A percentile compares a stretch with the other conserved stretches of the same genome.
These are phyloP conservation scores for Entomobrya proxima DNA, from an alignment of 2,888 invertebrate species.

Conservation along the genomic window DNA sequence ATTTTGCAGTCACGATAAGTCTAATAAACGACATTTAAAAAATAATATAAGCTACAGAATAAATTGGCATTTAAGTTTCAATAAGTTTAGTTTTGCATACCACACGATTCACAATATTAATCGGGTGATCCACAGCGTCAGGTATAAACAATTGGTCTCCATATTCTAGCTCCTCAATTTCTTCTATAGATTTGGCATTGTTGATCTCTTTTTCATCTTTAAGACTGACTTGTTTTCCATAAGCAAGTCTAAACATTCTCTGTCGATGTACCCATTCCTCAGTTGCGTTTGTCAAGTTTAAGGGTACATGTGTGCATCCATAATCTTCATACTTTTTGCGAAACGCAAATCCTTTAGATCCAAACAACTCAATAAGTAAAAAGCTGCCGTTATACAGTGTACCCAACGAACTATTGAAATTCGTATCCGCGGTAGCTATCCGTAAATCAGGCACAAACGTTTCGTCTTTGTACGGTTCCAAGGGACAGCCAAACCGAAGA, in stretches of 20 bases:
- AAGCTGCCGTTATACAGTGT: slow-evolving; percentile 55
- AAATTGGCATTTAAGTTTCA: not conserved
- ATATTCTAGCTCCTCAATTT: not conserved
- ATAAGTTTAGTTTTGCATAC: not conserved
- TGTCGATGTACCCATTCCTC: slow-evolving; percentile 59
- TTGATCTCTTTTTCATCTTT: not conserved
- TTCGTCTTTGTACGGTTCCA: slow-evolving; percentile 67
- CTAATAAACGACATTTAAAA: not conserved
- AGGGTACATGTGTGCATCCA: not conserved
- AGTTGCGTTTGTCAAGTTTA: not conserved
- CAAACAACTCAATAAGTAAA: slow-evolving; percentile 69
- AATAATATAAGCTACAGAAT: not conserved
- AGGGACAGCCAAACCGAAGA: slow-evolving; percentile 69
- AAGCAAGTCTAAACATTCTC: slow-evolving; percentile 27
- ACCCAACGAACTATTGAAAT: slow-evolving; percentile 43
- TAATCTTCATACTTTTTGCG: not conserved
- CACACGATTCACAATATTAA: slow-evolving; percentile 32
- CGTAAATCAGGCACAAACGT: slow-evolving; percentile 65
- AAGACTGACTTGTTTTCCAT: not conserved
- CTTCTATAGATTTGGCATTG: not conserved
- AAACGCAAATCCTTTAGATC: slow-evolving; percentile 60
- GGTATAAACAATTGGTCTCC: not conserved
- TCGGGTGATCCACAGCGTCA: slow-evolving; percentile 6
- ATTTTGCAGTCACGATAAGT: slow-evolving; percentile 3
- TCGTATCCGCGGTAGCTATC: slow-evolving; percentile 32